Base-by-base conservation (phyloP, 2,797 vertebrate species). In the Periparus ater region DNA sequence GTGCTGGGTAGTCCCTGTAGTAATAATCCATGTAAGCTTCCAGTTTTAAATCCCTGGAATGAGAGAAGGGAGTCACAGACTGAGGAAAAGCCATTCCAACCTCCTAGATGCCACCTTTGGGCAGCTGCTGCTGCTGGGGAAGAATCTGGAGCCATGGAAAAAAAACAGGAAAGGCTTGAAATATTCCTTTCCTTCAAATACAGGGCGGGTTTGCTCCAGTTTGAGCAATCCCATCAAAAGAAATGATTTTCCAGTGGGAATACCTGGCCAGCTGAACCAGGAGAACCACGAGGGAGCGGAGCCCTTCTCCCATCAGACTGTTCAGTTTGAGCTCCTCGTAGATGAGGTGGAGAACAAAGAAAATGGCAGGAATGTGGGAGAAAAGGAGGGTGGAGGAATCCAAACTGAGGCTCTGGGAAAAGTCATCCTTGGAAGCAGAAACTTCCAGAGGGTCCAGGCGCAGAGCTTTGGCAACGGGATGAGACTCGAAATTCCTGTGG, bases 301-400 rank as follows among this genome's bases (percentile, higher is more conserved):
- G 98, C 55, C 98, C 98, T 30, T 98, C 98, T 89, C 99, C 98
- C 98, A 99, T 99, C 21, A 99, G 98, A 90, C 99, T 98, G 19
- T 99, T 99, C 95, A 99, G 98, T 92, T 99, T 99, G 72, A 99
- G 98, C 91, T 99, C 99, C 96, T 99, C 99, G 3, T 99, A 99
- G 58, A 99, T 98, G 85, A 99, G 98, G 93, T 99, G 99, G 84
- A 99, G 98, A 36, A 99, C 98, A 92, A 98, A 99, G 97, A 99
- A 99, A 80, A 99, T 98, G 42, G 99, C 98, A 44, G 99, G 99
- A 62, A 99, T 98, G 91, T 99, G 98, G 85, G 97, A 96, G 94
- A 99, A 99, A 68, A 99, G 99, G 47, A 98, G 98, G 14, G 99
- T 98, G 19, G 98, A 98, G 73, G 98, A 98, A 97, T 99, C 99